Percentiles rank a stretch among this genome's conserved stretches.
phyloP scores from a whole-genome alignment of 2,797 vertebrate genomes.

The Phylloscopus collybita region DNA sequence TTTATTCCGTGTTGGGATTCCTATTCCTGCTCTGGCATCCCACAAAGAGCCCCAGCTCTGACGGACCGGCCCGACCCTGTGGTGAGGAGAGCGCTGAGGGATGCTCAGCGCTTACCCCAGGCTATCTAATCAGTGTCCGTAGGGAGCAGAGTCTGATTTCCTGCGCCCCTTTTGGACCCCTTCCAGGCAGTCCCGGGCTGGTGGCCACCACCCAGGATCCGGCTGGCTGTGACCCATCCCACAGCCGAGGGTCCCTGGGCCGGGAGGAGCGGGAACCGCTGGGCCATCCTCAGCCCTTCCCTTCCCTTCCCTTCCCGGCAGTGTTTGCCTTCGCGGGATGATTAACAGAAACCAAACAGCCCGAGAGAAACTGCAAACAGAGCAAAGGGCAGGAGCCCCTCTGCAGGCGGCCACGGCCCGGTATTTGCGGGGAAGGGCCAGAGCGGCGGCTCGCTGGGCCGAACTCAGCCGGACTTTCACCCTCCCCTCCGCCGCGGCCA shows the following conservation, averaged over 20 bases:
- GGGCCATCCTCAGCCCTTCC: background rate
- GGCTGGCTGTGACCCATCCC: background rate
- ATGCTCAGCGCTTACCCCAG: background rate
- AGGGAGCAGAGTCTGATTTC: background rate
- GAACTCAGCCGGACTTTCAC: background rate
- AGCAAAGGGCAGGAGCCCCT: slow-evolving; percentile 33
- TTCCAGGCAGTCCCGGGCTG: background rate
- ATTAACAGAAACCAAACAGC: slow-evolving; percentile 62
- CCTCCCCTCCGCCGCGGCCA: accelerated
- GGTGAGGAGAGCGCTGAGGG: background rate
- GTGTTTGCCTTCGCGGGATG: slow-evolving; percentile 45
- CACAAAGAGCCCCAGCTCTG: background rate
- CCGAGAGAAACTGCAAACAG: slow-evolving; percentile 27
- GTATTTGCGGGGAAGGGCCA: background rate
- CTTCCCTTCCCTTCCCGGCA: background rate
- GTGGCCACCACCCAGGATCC: background rate
- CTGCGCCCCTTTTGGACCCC: background rate
- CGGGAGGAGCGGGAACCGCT: accelerated
- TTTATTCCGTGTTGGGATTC: background rate
- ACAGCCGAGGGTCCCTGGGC: accelerated
- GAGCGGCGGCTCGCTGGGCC: background rate
- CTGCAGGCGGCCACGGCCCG: background rate
- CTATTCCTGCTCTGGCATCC: background rate
- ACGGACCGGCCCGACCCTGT: background rate
- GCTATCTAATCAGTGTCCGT: background rate